Evolutionary conservation across 37 sponge, comb jelly and placozoan species (phyloP).

Genomic region (Crambe crambe): DNA sequence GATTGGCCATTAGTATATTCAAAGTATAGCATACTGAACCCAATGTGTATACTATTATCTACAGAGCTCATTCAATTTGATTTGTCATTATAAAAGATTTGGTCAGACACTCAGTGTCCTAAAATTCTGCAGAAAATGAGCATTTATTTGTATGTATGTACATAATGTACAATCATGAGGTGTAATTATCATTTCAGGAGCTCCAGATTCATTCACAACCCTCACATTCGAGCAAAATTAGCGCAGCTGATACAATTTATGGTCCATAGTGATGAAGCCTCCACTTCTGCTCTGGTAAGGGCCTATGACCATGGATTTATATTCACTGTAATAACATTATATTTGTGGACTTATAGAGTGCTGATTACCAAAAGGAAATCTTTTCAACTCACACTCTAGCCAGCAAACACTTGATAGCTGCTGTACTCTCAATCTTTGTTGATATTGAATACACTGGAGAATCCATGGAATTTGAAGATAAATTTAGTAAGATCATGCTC

Average conservation of each 20-base stretch:
- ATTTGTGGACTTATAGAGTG: conserved; percentile 16
- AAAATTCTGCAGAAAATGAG: no score
- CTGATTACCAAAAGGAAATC: conserved; percentile 11
- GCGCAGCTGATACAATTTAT: conserved; percentile 63
- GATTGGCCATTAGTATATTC: no score
- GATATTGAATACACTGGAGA: conserved; percentile 92
- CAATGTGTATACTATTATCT: no score
- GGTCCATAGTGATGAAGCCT: conserved; percentile 13
- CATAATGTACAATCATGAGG: no score
- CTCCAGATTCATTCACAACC: conserved; percentile 56
- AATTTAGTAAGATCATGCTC: conserved; percentile 76
- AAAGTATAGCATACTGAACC: no score
- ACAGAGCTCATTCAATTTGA: no score
- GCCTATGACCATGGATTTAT: background rate
- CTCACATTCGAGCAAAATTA: conserved; percentile 82
- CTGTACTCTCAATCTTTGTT: conserved; percentile 76
- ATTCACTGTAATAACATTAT: background rate
- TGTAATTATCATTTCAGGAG: conserved; percentile 31
- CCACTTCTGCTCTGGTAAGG: background rate
- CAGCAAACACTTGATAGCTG: conserved; percentile 33
- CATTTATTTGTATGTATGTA: no score
- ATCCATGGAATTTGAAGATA: conserved; percentile 88
- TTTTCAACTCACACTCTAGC: conserved; percentile 49
- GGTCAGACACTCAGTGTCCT: no score
- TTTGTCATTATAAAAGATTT: no score